phyloP scores from a whole-genome alignment of 2,797 vertebrate genomes.

The Sebastes goodei region DNA sequence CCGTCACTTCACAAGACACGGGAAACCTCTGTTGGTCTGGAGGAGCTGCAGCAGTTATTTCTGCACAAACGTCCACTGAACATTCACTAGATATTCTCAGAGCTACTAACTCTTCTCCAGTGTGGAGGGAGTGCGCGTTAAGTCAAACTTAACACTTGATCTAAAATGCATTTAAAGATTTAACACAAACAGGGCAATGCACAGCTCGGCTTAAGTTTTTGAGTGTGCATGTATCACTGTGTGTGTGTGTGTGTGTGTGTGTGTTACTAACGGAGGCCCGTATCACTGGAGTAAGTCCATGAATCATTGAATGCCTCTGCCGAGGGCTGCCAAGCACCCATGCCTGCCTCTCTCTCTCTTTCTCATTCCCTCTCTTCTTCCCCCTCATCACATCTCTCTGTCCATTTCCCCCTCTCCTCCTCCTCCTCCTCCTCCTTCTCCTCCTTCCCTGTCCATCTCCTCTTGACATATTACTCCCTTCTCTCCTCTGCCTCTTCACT shows the following conservation, averaged over 20 bases:
- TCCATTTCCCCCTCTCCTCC: background rate
- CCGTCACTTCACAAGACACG: too few species aligned
- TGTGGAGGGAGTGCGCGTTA: background rate
- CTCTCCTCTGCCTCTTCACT: background rate
- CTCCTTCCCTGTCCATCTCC: background rate
- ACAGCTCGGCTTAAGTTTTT: background rate
- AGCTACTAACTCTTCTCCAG: too few species aligned
- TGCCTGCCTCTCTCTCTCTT: background rate
- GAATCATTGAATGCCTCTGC: conserved; percentile 52
- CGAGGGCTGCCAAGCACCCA: background rate
- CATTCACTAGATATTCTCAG: too few species aligned
- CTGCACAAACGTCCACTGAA: too few species aligned
- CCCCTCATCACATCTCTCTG: background rate
- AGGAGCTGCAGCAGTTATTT: too few species aligned
- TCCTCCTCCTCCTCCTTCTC: background rate
- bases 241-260: conserved; percentile 8
- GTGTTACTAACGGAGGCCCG: background rate
- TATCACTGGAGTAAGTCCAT: conserved; percentile 38
- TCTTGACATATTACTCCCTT: conserved; percentile 19
- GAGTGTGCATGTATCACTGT: background rate
- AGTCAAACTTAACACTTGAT: conserved; percentile 2
- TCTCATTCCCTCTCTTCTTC: background rate
- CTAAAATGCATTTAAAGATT: conserved; percentile 1
- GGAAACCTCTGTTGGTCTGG: too few species aligned
- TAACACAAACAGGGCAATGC: background rate